phyloP scores from a whole-genome alignment of 2,888 invertebrate genomes.

The Drosophila subquinaria region DNA sequence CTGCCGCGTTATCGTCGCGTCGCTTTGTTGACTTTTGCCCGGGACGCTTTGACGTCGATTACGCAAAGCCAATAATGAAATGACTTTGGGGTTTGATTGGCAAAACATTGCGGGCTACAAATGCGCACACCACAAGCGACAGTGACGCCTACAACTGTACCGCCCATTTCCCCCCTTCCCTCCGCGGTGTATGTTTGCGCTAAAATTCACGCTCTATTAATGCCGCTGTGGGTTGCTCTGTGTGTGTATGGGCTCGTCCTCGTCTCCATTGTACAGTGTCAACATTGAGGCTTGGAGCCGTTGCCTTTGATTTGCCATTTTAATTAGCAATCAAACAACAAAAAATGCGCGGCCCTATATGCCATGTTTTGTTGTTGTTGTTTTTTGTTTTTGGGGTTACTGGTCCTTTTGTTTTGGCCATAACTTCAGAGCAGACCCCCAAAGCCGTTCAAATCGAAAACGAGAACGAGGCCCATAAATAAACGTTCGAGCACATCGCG shows the following conservation, averaged over 20 bases:
- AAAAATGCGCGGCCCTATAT: slow-evolving; percentile 34
- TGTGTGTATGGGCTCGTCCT: slow-evolving; percentile 19
- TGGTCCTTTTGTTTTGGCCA: slow-evolving; percentile 31
- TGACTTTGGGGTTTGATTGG: slow-evolving; percentile 83
- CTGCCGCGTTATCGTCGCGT: slow-evolving; percentile 27
- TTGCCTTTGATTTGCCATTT: slow-evolving; percentile 74
- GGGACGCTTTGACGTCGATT: slow-evolving; percentile 82
- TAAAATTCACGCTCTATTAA: slow-evolving; percentile 83
- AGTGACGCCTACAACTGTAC: slow-evolving; percentile 28
- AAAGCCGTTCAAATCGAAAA: slow-evolving; percentile 26
- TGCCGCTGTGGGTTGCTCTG: slow-evolving; percentile 34
- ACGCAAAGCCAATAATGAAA: slow-evolving; percentile 84
- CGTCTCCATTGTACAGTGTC: slow-evolving; percentile 59
- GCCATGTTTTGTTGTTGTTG: slow-evolving; percentile 19
- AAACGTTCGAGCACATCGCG: slow-evolving; percentile 65
- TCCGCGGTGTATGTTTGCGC: slow-evolving; percentile 56
- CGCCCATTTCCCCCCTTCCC: background rate
- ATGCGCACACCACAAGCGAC: slow-evolving; percentile 58
- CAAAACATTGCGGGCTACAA: slow-evolving; percentile 80
- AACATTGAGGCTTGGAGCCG: slow-evolving; percentile 59
- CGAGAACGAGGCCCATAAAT: slow-evolving; percentile 55
- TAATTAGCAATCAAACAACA: slow-evolving; percentile 77
- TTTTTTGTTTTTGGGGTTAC: slow-evolving; percentile 15
- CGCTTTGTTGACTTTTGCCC: slow-evolving; percentile 77
- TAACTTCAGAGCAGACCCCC: slow-evolving; percentile 32